Percentiles rank a stretch among this genome's conserved stretches.
Evolutionary conservation across 2,113 vertebrate species (phyloP).

Genomic region (Gobiocypris rarus): DNA sequence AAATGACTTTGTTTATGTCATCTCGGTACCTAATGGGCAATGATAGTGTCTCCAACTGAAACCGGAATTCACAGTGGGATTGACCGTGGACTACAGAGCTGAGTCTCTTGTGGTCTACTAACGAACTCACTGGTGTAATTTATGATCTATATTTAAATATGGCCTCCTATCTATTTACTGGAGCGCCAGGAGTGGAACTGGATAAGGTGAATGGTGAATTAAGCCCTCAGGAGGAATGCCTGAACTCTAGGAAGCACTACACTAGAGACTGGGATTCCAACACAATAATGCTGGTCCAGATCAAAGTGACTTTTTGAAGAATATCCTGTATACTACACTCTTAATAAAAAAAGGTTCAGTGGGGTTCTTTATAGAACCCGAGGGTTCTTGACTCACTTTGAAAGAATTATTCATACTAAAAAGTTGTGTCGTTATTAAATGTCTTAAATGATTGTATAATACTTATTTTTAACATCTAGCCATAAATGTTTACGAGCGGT

Average conservation of each 20-base stretch:
- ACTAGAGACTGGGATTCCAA: conserved; percentile 11
- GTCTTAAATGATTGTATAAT: no score
- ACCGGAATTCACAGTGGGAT: conserved; percentile 11
- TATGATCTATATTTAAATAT: conserved; percentile 55
- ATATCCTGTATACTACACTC: neutral
- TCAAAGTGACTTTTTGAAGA: neutral
- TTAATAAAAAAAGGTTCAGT: no score
- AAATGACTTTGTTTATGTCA: neutral
- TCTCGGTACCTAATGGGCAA: neutral
- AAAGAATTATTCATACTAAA: no score
- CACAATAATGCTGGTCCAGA: neutral
- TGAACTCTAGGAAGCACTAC: conserved; percentile 51
- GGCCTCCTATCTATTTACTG: conserved; percentile 45
- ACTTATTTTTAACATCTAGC: no score
- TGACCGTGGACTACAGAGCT: neutral
- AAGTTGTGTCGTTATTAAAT: no score
- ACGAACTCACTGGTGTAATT: conserved; percentile 29
- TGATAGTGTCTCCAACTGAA: neutral
- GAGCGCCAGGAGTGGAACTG: conserved; percentile 65
- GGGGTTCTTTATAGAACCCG: no score
- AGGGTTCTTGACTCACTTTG: no score
- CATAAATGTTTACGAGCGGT: no score
- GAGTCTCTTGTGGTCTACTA: conserved; percentile 20
- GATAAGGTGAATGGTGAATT: conserved; percentile 67
- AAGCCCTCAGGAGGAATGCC: conserved; percentile 48